Base-by-base conservation (phyloP, 1,140 invertebrate species). In the Pseudomyrmex sp. region DNA sequence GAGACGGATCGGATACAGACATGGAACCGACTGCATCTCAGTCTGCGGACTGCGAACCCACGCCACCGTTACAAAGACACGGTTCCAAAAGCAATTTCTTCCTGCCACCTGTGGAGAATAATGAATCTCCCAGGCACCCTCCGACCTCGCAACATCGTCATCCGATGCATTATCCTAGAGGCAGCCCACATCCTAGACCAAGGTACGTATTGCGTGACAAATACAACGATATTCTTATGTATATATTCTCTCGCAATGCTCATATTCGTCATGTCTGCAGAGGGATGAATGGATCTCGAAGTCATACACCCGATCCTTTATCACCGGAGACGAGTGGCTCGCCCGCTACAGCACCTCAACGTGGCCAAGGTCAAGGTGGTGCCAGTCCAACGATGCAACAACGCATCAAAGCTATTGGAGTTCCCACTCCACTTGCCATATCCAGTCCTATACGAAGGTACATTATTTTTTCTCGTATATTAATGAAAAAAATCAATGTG, bases 41-140 rank as follows among this genome's bases (percentile, higher is more conserved):
- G 93, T 97, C 97, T 54, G 97, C 98, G 91, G 98, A 99, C 95
- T 98, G 98, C 94, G 98, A 99, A 93, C 98, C 98, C 46, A 98
- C 98, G 84, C 98, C 98, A 44, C 97, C 98, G 15, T 95, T 98
- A 77, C 97, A 98, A 93, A 96, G 98, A 87, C 97, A 98, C 86
- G 98, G 98, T 89, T 98, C 98, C 61, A 97, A 98, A 93, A 98
- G 96, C 90, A 99, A 99, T 95, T 98, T 99, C 94, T 99, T 98
- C 95, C 95, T 98, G 91, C 96, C 96, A 69, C 96, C 96, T 83
- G 95, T 95, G 84, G 94, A 96, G 86, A 95, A 94, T 66, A 95
- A 94, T 44, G 96, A 96, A 84, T 96, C 96, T 83, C 96, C 96
- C 52, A 94, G 96, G 77, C 95, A 96, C 90, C 94, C 94, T 72